Evolutionary conservation across 2,888 invertebrate species (phyloP), one percentile per base, ranked within the genome.

Genomic region (Leptinotarsa juncta): DNA sequence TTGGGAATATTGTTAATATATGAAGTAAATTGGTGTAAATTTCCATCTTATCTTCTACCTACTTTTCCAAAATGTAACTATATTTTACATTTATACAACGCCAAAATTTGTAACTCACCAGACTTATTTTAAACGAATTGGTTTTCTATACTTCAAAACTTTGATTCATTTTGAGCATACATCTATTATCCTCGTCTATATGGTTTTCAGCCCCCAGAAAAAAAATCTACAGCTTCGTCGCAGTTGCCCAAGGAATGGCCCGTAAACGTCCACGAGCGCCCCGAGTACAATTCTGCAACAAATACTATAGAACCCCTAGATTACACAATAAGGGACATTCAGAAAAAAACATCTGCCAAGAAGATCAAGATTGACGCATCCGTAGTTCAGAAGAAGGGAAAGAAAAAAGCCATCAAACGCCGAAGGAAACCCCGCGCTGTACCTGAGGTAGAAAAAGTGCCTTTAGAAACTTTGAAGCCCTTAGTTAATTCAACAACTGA

Each of bases 231-330:
- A 23, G 12, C 70, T n/a, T 23, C 68, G n/a, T 72, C 79, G 3
- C 77, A 73, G 18, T 71, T 67, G 14, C 75, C 77, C 1, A 82
- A 82, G 57, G 79, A 80, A 69, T 83, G 81, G 83, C 81, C 83
- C 1, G 70, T 81, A 2, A 81, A 83, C 49, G 82, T 78, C 16
- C 82, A 82, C 78, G 83, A 87, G 49, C 89, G 89, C 18, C 83
- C 84, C 4, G 84, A 83, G 65, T 87, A 83, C 77, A 85, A 87
- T 70, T 78, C 82, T 48, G 72, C 79, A 20, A 85, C 86, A 1
- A 81, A 83, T 53, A 83, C 83, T 74, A 81, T 87, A n/a, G 85
- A 85, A 76, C 81, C 84, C 68, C 82, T 85, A 67, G 84, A 85
- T 74, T 81, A 80, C 65, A 81, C 79, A 10, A 80, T 82, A 50